Evolutionary conservation across 92 coral and sea anemone species (phyloP), one percentile per base, ranked within the genome.

Genomic region (Actinostola sp.): DNA sequence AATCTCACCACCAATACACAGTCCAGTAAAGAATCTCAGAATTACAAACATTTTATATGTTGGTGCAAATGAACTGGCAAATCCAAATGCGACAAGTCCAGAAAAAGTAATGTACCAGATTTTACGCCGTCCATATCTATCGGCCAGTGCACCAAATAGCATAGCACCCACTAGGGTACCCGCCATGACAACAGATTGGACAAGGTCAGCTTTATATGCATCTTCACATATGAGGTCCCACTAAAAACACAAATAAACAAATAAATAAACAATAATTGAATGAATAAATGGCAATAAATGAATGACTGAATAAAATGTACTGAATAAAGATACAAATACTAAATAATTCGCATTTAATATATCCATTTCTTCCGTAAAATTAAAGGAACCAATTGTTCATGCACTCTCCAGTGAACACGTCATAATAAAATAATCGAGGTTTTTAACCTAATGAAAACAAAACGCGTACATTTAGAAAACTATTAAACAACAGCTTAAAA

Each of bases 41-140:
- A 85, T 48, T 26, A 73, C 41, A 48, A 84, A 90, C 35, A 90
- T 75, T 45, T 77, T 82, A 56, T 87, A 86, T 6, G 89, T 67
- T 33, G 98, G 90, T 17, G 98, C 90, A 78, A 93, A 93, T 30
- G 98, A 88, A 46, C 97, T 93, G 45, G 92, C 93, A 61, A 93
- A 88, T 33, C 93, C 97, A 84, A 92, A 89, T 1, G 82, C 56
- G 9, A 90, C 86, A 45, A 93, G 92, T 57, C 96, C 69, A 0
- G 88, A 78, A 36, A 91, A 89, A 8, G 98, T 87, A 55, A 90
- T 88, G 81, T 92, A 88, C 98, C 98, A 93, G 31, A 89, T 70
- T 63, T 85, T 85, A 30, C 97, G 88, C 1, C 98, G 84, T 44
- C 98, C 98, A 71, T 75, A 93, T 75, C 69, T 82, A 70, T 93